Percentiles rank a stretch among this genome's conserved stretches.
phyloP scores from a whole-genome alignment of 2,797 vertebrate genomes.

The Adelosebastes latens region DNA sequence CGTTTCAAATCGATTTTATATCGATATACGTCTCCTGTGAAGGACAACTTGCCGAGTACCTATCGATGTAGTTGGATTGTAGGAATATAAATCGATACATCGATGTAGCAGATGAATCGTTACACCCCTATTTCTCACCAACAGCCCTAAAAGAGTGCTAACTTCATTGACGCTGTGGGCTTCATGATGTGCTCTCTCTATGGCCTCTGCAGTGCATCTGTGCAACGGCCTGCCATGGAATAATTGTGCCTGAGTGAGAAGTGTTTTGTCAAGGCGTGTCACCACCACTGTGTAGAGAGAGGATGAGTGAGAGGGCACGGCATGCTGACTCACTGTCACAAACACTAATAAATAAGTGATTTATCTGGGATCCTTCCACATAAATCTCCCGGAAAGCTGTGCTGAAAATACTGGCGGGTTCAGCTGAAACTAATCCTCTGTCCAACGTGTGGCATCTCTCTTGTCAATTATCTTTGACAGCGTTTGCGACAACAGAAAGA shows the following conservation, averaged over 20 bases:
- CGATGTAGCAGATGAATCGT: no score
- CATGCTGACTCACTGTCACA: constrained; percentile 69
- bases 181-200: constrained; percentile 30
- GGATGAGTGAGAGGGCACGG: background rate
- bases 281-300: background rate
- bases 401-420: constrained; percentile 23
- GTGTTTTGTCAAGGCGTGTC: constrained; percentile 14
- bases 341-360: constrained; percentile 62
- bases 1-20: no score
- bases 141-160: background rate
- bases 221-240: background rate
- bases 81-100: no score
- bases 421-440: constrained; percentile 52
- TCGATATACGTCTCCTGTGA: no score
- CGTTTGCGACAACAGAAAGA: constrained; percentile 33
- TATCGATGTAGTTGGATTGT: no score
- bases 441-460: constrained; percentile 28
- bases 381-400: constrained; percentile 49
- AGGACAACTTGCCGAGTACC: no score
- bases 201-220: constrained; percentile 43
- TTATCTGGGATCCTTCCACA: constrained; percentile 44
- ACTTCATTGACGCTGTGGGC: constrained; percentile 17
- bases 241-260: constrained; percentile 15
- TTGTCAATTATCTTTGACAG: constrained; percentile 59
- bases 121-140: no score